phyloP scores from a whole-genome alignment of 2,888 invertebrate species.

The Epicampocera succincta region DNA sequence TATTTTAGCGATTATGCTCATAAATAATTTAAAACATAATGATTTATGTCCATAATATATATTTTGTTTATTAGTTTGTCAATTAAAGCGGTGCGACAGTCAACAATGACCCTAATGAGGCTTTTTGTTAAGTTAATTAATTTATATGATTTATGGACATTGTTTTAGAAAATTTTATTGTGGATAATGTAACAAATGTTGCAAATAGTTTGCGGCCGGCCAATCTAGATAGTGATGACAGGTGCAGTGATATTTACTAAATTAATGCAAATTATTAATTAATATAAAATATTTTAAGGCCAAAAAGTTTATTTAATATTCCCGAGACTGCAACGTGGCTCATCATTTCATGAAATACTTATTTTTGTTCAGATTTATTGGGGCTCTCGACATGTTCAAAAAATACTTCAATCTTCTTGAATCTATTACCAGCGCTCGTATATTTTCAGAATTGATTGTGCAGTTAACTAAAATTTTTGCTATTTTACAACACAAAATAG shows the following conservation, averaged over 20 bases:
- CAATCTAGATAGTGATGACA: slow-evolving; percentile 47
- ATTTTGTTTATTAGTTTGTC: slow-evolving; percentile 71
- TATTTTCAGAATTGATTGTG: too few relatives aligned
- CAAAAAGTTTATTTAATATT: too few relatives aligned
- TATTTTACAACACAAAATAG: too few relatives aligned
- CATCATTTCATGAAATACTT: too few relatives aligned
- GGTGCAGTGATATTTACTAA: slow-evolving; percentile 42
- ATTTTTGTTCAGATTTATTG: too few relatives aligned
- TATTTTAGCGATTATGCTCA: slow-evolving; percentile 37
- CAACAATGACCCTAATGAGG: slow-evolving; percentile 66
- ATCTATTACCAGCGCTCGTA: too few relatives aligned
- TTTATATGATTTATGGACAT: slow-evolving; percentile 70
- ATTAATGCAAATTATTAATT: slow-evolving; percentile 38
- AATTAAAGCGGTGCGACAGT: slow-evolving; percentile 68
- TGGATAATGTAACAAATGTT: slow-evolving; percentile 36
- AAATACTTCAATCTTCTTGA: too few relatives aligned
- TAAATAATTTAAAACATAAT: slow-evolving; percentile 61
- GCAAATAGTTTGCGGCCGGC: slow-evolving; percentile 37
- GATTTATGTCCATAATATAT: slow-evolving; percentile 68
- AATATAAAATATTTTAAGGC: neutral
- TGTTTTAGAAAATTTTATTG: slow-evolving; percentile 39
- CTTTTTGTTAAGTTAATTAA: slow-evolving; percentile 72
- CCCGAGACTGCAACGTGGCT: too few relatives aligned
- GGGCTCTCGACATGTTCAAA: too few relatives aligned
- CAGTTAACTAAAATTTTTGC: too few relatives aligned